Evolutionary conservation across 2,888 invertebrate species (phyloP), one percentile per base, ranked within the genome.

Genomic region (Augochlorella aurata): DNA sequence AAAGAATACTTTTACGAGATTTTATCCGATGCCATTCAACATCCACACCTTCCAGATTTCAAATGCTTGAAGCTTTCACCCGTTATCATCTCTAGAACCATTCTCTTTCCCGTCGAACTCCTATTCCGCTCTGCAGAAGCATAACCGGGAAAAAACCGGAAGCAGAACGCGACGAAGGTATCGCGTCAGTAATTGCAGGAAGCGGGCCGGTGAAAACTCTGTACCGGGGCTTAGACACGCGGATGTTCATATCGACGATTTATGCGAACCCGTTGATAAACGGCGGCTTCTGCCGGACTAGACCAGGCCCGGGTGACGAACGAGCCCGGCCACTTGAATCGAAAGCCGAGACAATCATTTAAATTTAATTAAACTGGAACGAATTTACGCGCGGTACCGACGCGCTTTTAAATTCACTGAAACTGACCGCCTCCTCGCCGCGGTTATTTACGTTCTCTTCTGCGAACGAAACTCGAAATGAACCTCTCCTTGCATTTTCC

Each of bases 221-320:
- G 38, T 68, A 49, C 63, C 49, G 50, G 45, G 50, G 45, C 54
- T 78, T 73, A 73, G 50, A 54, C 72, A 58, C 75, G 45, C 61
- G 75, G 83, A 82, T 76, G 82, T 79, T 87, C 80, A 84, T 85
- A 81, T 85, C 80, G 78, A 54, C 84, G 78, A 80, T 87, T 87
- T 87, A 87, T 85, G 80, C 77, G 77, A 68, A 79, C 44, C 24
- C 66, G 74, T 79, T 85, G 86, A 86, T 85, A 77, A 85, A 86
- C 76, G 85, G 73, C 65, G 58, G 67, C 76, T 77, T 74, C 75
- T 80, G 69, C 47, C 12, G 76, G 83, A 80, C 73, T 54, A 61
- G 66, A 77, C 77, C 83, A 75, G 73, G 73, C 63, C 72, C 76
- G 50, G 21, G 80, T 84, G 84, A 84, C 84, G 80, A 69, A 84